Conservation (phyloP, 2,113 vertebrate species). For the Antennarius striatus region DNA sequence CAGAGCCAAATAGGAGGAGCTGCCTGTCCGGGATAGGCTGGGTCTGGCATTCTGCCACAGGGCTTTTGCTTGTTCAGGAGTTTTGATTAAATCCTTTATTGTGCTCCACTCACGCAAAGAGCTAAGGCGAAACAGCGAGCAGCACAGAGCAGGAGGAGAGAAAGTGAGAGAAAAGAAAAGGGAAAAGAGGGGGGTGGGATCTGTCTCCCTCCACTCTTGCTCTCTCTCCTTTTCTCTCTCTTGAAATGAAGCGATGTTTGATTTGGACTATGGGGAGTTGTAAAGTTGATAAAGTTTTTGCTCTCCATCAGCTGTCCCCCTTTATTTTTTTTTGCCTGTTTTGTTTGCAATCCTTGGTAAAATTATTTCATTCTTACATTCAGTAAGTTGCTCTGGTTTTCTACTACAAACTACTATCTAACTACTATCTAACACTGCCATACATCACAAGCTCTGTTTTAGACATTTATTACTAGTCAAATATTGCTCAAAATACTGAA, state of each 20-base stretch:
- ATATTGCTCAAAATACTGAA: not conserved
- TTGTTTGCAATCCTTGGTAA: slow-evolving; percentile 8
- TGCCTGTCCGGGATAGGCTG: slow-evolving; percentile 40
- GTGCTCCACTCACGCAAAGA: slow-evolving; percentile 79
- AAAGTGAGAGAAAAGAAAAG: slow-evolving; percentile 52
- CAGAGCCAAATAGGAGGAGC: slow-evolving; percentile 61
- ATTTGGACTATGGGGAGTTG: slow-evolving; percentile 62
- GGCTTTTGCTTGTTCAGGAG: slow-evolving; percentile 82
- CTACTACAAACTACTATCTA: not conserved
- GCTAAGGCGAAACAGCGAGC: slow-evolving; percentile 67
- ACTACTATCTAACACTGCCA: not conserved
- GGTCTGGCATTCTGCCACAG: slow-evolving; percentile 67
- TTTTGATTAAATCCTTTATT: slow-evolving; percentile 83
- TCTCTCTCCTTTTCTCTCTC: slow-evolving; percentile 59
- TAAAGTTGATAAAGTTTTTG: slow-evolving; percentile 61
- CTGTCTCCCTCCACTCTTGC: slow-evolving; percentile 32
- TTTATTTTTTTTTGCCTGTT: slow-evolving; percentile 25
- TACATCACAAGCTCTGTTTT: not conserved
- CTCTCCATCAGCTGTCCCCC: slow-evolving; percentile 31
- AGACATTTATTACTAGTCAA: not conserved
- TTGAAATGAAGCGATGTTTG: slow-evolving; percentile 61
- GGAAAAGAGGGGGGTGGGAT: slow-evolving; percentile 42
- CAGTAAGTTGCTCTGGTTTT: slow-evolving; percentile 16
- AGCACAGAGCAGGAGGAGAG: slow-evolving; percentile 44
- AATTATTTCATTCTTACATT: slow-evolving; percentile 35